Evolutionary conservation across 2,888 invertebrate genomes (phyloP).

Genomic region (Agrochola litura): DNA sequence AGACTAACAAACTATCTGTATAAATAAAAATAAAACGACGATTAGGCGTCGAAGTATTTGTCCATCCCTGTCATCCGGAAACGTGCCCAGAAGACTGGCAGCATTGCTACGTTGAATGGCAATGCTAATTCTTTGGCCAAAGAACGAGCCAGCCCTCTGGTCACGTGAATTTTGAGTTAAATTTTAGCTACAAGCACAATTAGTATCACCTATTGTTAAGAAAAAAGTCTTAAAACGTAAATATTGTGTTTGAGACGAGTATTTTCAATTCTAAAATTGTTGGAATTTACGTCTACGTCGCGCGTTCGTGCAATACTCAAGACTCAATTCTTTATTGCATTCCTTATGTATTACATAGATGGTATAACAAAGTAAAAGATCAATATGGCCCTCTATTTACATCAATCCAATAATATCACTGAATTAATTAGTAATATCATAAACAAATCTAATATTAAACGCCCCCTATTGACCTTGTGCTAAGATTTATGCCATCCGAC

Average conservation of each 20-base stretch:
- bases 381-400: not conserved
- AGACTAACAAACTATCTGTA: too few relatives aligned
- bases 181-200: not conserved
- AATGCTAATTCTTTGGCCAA: too few relatives aligned
- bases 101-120: too few relatives aligned
- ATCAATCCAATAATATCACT: conserved; percentile 1
- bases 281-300: not conserved
- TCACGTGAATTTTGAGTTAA: not conserved
- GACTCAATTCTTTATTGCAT: too few relatives aligned
- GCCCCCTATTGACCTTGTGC: conserved; percentile 37
- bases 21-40: too few relatives aligned
- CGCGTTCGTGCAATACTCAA: too few relatives aligned
- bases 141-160: too few relatives aligned
- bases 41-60: too few relatives aligned
- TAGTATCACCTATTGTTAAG: not conserved
- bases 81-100: too few relatives aligned
- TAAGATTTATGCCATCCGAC: conserved; percentile 49
- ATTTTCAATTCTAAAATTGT: not conserved
- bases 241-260: not conserved
- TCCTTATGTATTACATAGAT: too few relatives aligned
- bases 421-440: conserved; percentile 38
- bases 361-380: too few relatives aligned
- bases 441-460: conserved; percentile 26
- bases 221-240: not conserved
- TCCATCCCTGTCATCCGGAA: too few relatives aligned